Conservation (phyloP, 2,797 vertebrate genomes). For the Diplodus sargus region DNA sequence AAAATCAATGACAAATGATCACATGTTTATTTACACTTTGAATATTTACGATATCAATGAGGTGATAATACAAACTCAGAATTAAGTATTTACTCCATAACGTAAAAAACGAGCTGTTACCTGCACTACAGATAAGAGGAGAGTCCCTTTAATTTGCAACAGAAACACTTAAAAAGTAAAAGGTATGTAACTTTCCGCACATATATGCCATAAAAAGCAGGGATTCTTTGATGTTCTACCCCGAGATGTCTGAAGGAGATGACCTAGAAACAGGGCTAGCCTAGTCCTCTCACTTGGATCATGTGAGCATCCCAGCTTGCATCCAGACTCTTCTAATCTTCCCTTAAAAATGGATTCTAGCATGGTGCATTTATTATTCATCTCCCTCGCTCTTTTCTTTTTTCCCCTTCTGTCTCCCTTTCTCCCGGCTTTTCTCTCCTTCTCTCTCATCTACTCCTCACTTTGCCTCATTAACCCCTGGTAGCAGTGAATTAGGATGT, state of each 20-base stretch:
- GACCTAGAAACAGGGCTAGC: conserved; percentile 75
- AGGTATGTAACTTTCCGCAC: conserved; percentile 3
- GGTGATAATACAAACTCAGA: no score
- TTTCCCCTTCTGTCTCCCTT: conserved; percentile 47
- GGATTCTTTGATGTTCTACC: conserved; percentile 63
- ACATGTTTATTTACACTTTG: background rate
- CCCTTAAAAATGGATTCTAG: conserved; percentile 79
- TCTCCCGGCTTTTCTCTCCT: conserved; percentile 55
- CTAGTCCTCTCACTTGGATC: conserved; percentile 67
- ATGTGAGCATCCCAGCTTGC: conserved; percentile 67
- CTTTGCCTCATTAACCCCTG: conserved; percentile 77
- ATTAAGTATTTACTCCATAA: no score
- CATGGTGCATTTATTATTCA: conserved; percentile 82
- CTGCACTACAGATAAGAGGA: no score
- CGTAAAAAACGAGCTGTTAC: no score
- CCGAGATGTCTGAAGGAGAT: conserved; percentile 65
- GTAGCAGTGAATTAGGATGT: conserved; percentile 58
- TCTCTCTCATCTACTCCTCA: conserved; percentile 61
- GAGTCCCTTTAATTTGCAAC: background rate
- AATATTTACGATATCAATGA: no score
- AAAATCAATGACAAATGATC: background rate
- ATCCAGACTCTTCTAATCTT: conserved; percentile 74
- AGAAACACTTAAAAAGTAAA: conserved; percentile 2
- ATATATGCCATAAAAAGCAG: conserved; percentile 22
- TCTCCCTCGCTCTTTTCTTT: conserved; percentile 60